Conservation (phyloP, 1,140 invertebrate genomes). For the Cepaea nemoralis region DNA sequence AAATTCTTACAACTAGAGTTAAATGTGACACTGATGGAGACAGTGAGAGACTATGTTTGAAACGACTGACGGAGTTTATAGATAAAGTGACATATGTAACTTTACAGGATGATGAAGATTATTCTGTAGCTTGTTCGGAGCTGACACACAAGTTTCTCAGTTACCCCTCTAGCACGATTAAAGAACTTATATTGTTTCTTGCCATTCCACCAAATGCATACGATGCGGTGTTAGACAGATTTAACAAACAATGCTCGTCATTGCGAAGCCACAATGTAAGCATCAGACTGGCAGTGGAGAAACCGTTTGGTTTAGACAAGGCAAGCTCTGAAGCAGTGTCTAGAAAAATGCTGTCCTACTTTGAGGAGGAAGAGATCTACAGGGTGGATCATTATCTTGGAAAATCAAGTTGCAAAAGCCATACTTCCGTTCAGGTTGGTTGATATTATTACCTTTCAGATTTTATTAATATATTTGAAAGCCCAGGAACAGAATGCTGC, state of each 20-base stretch:
- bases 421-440: constrained; percentile 69
- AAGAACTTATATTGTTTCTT: constrained; percentile 65
- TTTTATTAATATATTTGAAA: too few relatives aligned
- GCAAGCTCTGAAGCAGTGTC: constrained; percentile 56
- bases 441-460: too few relatives aligned
- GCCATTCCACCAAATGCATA: constrained; percentile 66
- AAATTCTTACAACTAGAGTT: constrained; percentile 47
- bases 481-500: too few relatives aligned
- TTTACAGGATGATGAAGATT: constrained; percentile 37
- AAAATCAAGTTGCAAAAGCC: constrained; percentile 66
- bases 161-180: background rate
- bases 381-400: constrained; percentile 71
- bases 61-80: constrained; percentile 48
- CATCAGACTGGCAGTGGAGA: constrained; percentile 61
- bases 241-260: constrained; percentile 51
- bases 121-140: constrained; percentile 18
- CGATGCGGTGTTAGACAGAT: constrained; percentile 48
- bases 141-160: constrained; percentile 13
- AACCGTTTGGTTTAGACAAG: constrained; percentile 67
- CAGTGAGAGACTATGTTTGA: constrained; percentile 40
- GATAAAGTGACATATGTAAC: constrained; percentile 50
- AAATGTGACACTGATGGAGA: constrained; percentile 43
- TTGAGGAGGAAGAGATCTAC: constrained; percentile 66
- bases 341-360: constrained; percentile 51
- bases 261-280: background rate